phyloP scores from a whole-genome alignment of 2,113 vertebrate genomes.

The Rhabdomys dilectus region DNA sequence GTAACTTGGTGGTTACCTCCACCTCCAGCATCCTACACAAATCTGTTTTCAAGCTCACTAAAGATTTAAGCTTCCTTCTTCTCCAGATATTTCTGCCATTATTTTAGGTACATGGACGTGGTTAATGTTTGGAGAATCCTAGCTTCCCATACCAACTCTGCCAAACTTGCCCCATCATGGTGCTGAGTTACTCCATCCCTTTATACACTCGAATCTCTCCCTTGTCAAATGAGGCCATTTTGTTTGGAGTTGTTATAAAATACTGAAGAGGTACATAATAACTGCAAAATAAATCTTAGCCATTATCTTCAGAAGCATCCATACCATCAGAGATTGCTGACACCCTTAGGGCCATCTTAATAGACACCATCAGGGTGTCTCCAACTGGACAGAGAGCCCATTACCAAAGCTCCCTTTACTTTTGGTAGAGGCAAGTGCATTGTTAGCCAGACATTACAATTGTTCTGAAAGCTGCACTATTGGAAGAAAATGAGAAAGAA shows the following conservation, averaged over 20 bases:
- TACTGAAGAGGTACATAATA: neutral
- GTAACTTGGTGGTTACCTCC: neutral
- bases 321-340: neutral
- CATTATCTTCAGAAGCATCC: neutral
- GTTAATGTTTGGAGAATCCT: neutral
- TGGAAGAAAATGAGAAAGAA: neutral
- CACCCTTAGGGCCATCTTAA: neutral
- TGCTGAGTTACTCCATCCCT: neutral
- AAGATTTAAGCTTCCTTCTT: neutral
- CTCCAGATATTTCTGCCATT: neutral
- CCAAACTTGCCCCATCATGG: neutral
- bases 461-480: neutral
- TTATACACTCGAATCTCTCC: neutral
- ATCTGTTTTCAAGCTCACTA: neutral
- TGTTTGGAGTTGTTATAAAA: neutral
- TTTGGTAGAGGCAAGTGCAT: neutral
- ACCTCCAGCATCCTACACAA: neutral
- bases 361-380: neutral
- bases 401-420: neutral
- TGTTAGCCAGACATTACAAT: neutral
- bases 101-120: neutral
- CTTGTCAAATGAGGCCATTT: slow-evolving; percentile 34
- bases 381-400: neutral
- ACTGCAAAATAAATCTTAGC: neutral
- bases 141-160: neutral